A percentile compares a stretch with the other conserved stretches of the same genome.
These are phyloP conservation scores for Noctuana brunneofusca DNA, from an alignment of 2,888 invertebrate genomes.

Conservation along the genomic window DNA sequence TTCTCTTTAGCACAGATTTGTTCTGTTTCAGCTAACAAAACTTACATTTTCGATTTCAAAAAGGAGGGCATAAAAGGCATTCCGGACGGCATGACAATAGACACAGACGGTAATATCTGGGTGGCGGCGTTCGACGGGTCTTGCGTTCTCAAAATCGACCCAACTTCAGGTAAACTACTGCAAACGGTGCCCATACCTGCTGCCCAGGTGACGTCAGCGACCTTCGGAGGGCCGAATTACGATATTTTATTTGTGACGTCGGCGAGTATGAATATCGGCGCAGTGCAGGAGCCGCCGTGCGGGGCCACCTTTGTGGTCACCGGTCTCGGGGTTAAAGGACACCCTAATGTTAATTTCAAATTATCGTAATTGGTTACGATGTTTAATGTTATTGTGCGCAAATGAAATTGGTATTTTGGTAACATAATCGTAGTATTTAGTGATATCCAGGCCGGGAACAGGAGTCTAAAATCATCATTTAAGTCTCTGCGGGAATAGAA, in stretches of 20 bases:
- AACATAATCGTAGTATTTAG: too few species aligned
- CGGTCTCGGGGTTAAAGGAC: conserved; percentile 83
- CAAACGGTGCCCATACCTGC: conserved; percentile 83
- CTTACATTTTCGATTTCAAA: conserved; percentile 78
- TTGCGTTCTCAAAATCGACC: conserved; percentile 81
- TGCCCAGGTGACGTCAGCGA: conserved; percentile 86
- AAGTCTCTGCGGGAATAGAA: too few species aligned
- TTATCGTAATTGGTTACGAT: conserved; percentile 9
- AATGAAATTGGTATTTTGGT: too few species aligned
- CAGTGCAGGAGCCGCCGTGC: conserved; percentile 71
- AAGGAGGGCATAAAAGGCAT: conserved; percentile 63
- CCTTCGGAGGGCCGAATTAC: conserved; percentile 87
- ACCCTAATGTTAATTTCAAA: conserved; percentile 46
- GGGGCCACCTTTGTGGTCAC: conserved; percentile 85
- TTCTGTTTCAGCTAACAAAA: conserved; percentile 80
- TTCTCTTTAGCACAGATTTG: not conserved
- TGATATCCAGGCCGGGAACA: too few species aligned
- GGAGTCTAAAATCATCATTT: too few species aligned
- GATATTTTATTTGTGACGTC: conserved; percentile 87
- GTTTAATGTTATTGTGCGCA: not conserved
- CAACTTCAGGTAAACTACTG: conserved; percentile 79
- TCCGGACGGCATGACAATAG: conserved; percentile 90
- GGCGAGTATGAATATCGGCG: conserved; percentile 70
- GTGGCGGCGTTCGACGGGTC: conserved; percentile 87
- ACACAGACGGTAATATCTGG: conserved; percentile 89